phyloP scores from a whole-genome alignment of 2,888 invertebrate genomes.

The Tetranychus piercei region DNA sequence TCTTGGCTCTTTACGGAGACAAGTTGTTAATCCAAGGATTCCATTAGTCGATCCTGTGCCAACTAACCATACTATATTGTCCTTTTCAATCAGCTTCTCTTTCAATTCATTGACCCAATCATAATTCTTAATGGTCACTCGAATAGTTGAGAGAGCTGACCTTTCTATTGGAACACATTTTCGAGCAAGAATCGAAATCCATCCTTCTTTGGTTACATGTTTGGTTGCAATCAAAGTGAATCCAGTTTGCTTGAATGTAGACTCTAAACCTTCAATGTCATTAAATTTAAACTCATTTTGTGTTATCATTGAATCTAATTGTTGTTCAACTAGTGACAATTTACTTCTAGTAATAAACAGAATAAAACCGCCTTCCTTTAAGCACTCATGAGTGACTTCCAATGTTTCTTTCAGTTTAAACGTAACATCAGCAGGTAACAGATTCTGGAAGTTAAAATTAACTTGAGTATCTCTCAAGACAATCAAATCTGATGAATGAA shows the following conservation, averaged over 20 bases:
- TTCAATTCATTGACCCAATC: background rate
- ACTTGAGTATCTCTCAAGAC: background rate
- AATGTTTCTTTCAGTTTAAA: constrained; percentile 10
- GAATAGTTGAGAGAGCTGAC: background rate
- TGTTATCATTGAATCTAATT: background rate
- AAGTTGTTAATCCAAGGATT: background rate
- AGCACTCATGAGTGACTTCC: background rate
- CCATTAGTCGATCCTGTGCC: background rate
- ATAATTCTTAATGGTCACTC: background rate
- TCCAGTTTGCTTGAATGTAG: background rate
- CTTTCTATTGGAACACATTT: background rate
- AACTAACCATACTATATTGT: background rate
- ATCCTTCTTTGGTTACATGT: background rate
- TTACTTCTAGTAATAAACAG: background rate
- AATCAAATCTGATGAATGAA: constrained; percentile 3
- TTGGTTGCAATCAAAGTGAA: background rate
- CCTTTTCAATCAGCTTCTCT: background rate
- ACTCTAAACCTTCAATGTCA: background rate
- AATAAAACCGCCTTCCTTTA: constrained; percentile 12
- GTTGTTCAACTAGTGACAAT: constrained; percentile 6
- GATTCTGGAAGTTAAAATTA: background rate
- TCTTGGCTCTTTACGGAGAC: constrained; percentile 8
- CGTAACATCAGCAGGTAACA: background rate
- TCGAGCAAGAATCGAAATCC: constrained; percentile 1
- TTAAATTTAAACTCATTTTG: background rate